Conservation (phyloP, 2,888 invertebrate genomes). For the Tethea ocularis region DNA sequence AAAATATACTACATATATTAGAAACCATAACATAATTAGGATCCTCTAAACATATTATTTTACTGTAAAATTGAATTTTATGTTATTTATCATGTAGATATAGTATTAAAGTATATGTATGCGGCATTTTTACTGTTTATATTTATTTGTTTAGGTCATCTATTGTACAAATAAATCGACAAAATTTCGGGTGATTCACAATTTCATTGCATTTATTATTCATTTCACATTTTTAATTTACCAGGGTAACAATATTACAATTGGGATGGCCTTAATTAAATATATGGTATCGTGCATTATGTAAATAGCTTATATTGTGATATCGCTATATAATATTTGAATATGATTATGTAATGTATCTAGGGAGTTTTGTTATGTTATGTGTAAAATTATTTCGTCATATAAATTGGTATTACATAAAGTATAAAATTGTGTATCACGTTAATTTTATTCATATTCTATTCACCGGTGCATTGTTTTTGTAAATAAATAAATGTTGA, state of each 20-base stretch:
- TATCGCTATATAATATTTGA: slow-evolving; percentile 17
- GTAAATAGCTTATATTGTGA: slow-evolving; percentile 28
- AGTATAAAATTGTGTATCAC: slow-evolving; percentile 32
- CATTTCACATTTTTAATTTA: background rate
- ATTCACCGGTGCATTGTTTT: slow-evolving; percentile 26
- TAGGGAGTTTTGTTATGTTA: slow-evolving; percentile 17
- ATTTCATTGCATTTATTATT: background rate
- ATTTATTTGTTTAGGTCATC: background rate
- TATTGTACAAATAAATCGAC: background rate
- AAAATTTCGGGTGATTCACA: background rate
- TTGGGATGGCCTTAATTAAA: slow-evolving; percentile 12
- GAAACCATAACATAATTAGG: too few species aligned
- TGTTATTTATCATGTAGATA: too few species aligned
- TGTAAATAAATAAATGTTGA: slow-evolving; percentile 42
- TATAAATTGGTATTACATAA: slow-evolving; percentile 7
- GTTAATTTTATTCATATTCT: slow-evolving; percentile 32
- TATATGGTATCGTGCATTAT: slow-evolving; percentile 13
- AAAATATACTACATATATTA: too few species aligned
- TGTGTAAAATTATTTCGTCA: slow-evolving; percentile 19
- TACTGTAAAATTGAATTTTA: too few species aligned
- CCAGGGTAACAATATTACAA: background rate
- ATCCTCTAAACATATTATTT: too few species aligned
- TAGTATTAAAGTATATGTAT: too few species aligned
- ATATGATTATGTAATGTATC: slow-evolving; percentile 14
- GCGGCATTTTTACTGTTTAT: too few species aligned